Evolutionary conservation across 2,888 invertebrate species (phyloP).

Genomic region (Serripes groenlandicus): DNA sequence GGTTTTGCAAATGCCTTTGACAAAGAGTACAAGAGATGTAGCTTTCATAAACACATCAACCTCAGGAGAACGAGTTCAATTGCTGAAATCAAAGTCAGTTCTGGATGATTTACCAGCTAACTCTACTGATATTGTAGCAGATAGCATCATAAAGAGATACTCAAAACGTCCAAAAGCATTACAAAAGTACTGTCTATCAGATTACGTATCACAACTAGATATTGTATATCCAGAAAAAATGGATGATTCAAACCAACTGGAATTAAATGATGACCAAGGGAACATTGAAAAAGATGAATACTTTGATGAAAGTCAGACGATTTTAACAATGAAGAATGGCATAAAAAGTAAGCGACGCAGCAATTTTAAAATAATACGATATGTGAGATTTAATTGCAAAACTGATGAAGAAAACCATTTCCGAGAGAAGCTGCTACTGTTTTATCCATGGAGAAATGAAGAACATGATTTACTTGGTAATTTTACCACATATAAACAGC

Average conservation of each 20-base stretch:
- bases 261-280: background rate
- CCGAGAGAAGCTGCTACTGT: conserved; percentile 32
- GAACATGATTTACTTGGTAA: conserved; percentile 6
- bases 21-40: conserved; percentile 57
- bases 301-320: background rate
- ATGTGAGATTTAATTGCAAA: conserved; percentile 21
- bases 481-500: conserved; percentile 12
- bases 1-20: conserved; percentile 64
- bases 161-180: conserved; percentile 53
- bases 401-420: conserved; percentile 37
- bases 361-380: conserved; percentile 20
- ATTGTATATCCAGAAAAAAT: background rate
- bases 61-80: conserved; percentile 47
- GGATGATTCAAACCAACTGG: background rate
- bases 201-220: conserved; percentile 41
- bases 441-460: conserved; percentile 42
- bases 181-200: conserved; percentile 60
- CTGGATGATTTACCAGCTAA: conserved; percentile 56
- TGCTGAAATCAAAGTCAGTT: conserved; percentile 52
- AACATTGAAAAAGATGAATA: background rate
- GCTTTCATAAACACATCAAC: conserved; percentile 62
- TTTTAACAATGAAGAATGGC: conserved; percentile 13
- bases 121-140: conserved; percentile 60
- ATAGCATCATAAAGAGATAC: conserved; percentile 58
- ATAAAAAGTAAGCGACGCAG: conserved; percentile 1